phyloP scores from a whole-genome alignment of 2,888 invertebrate species.

The Dynastes hyllus region DNA sequence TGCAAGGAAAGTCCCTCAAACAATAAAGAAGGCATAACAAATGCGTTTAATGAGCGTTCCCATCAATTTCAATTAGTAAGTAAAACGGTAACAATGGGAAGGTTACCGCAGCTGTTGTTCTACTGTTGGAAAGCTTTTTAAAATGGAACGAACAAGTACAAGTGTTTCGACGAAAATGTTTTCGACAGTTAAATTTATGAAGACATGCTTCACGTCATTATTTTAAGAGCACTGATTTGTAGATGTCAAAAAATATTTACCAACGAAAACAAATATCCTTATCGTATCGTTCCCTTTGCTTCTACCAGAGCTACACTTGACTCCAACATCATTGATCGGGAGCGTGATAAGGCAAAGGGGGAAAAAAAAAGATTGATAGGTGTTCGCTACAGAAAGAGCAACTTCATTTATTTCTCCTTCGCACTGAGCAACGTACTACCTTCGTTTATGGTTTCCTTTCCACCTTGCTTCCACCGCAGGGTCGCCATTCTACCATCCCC shows the following conservation, averaged over 20 bases:
- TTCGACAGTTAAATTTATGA: conserved; percentile 56
- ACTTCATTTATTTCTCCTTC: conserved; percentile 53
- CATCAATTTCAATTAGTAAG: conserved; percentile 19
- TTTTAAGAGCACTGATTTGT: conserved; percentile 58
- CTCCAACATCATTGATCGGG: conserved; percentile 51
- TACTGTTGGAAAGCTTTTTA: conserved; percentile 12
- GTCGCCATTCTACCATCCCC: neutral
- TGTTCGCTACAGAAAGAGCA: conserved; percentile 42
- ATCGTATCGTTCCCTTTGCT: conserved; percentile 18
- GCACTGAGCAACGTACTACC: conserved; percentile 5
- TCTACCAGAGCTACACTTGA: conserved; percentile 39
- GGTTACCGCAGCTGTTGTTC: neutral
- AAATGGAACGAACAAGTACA: conserved; percentile 25
- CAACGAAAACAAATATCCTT: conserved; percentile 53
- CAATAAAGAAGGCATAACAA: too few species aligned
- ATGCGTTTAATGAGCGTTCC: neutral
- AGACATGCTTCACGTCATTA: conserved; percentile 56
- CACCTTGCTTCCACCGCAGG: conserved; percentile 6
- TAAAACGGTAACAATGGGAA: conserved; percentile 10
- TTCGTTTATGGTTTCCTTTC: conserved; percentile 40
- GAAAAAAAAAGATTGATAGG: conserved; percentile 38
- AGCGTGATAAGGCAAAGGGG: conserved; percentile 33
- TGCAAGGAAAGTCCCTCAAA: too few species aligned
- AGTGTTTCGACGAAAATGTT: conserved; percentile 52
- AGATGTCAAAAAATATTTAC: conserved; percentile 56